Base-by-base conservation (phyloP, 2,113 vertebrate species). In the Sinocyclocheilus anophthalmus region DNA sequence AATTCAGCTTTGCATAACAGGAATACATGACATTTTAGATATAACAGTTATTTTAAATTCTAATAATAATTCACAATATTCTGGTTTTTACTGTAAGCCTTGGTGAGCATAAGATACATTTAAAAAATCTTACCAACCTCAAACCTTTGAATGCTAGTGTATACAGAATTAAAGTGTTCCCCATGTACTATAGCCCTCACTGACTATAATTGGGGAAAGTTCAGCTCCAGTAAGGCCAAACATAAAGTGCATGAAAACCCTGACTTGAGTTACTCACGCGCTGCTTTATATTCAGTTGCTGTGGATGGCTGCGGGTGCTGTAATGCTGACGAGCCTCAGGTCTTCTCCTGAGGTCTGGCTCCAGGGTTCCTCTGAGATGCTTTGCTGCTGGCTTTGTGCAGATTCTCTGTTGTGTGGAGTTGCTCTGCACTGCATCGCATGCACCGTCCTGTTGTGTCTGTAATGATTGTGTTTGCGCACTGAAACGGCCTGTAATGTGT, bases 401-500 rank as follows among this genome's bases (percentile, higher is more conserved):
- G 50, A 33, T 78, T 20, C 24, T 55, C 76, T 57, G 76, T 78
- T 55, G 53, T 78, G 53, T 77, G 26, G 20, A 22, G 12, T 78
- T 33, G 67, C 13, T 30, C 22, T 13, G 39, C 39, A 14, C 39
- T 24, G 39, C 72, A 75, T 48, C 22, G 7, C 22, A 13, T 57
- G 48, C 50, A 20, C 50, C 1, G 30, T 59, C 55, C 73, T 79
- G 55, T 16, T 61, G 57, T 24, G 57, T 24, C 57, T 61, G 33
- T 59, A 55, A 37, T 78, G 18, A 57, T 37, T 37, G 53, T 20
- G 18, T 20, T 78, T 37, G 76, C 5, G 11, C 18, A 33, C 50
- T 33, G 50, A 77, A 77, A 53, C 48, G 26, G 75, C 37, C 70
- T 77, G 24, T 77, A 55, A 53, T 77, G 75, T 77, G 48, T 59